Percentiles rank a stretch among this genome's conserved stretches.
These are phyloP conservation scores for Cephus runcator DNA, from an alignment of 2,888 invertebrate species.

Conservation along the genomic window DNA sequence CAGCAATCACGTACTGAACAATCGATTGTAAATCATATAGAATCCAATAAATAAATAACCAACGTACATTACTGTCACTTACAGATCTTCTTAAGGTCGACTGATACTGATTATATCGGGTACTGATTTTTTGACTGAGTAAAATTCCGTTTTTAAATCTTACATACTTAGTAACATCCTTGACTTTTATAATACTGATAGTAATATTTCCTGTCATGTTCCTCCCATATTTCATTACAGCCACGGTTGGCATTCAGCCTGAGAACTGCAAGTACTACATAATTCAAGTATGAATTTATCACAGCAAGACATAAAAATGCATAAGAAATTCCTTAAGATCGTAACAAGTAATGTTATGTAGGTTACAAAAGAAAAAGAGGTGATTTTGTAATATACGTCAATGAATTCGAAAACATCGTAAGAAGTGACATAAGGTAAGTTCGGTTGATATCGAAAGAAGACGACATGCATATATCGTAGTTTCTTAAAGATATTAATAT, in stretches of 20 bases:
- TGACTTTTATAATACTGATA: neutral
- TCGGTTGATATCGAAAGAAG: neutral
- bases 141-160: neutral
- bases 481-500: constrained; percentile 4
- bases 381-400: neutral
- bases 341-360: neutral
- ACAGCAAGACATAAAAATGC: neutral
- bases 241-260: neutral
- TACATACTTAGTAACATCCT: neutral
- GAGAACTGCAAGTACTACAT: neutral
- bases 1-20: neutral
- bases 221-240: neutral
- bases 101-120: neutral
- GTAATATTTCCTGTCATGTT: neutral
- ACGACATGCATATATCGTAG: neutral
- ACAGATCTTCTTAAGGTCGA: neutral
- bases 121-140: neutral
- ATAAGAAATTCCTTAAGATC: neutral
- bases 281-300: neutral
- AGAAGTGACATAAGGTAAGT: neutral
- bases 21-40: neutral
- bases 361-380: neutral
- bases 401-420: neutral
- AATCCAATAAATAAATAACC: neutral
- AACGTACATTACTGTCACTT: neutral